Conservation (phyloP, 2,797 vertebrate species). For the Vespertilio murinus region DNA sequence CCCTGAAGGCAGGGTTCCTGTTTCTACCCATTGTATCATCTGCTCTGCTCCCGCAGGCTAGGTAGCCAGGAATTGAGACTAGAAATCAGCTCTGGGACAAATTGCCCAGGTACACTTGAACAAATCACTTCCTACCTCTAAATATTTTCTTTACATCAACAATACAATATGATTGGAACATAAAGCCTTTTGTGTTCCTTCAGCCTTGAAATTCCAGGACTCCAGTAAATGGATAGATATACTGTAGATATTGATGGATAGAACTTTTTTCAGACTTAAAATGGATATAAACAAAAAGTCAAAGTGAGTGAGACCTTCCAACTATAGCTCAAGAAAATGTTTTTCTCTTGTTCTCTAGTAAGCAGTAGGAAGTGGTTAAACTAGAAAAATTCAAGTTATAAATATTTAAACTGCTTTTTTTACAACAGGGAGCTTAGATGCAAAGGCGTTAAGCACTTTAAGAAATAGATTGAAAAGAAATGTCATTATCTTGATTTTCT, state of each 20-base stretch:
- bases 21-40: neutral
- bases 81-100: neutral
- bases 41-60: neutral
- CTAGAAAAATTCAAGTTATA: conserved; percentile 72
- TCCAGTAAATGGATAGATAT: neutral
- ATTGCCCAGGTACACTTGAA: neutral
- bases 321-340: neutral
- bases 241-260: neutral
- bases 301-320: neutral
- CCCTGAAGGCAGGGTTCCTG: neutral
- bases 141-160: neutral
- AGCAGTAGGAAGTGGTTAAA: conserved; percentile 66
- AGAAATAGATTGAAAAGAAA: conserved; percentile 81
- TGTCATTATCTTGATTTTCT: conserved; percentile 83
- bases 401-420: conserved; percentile 77
- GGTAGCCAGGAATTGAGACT: neutral
- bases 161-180: neutral
- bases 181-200: neutral
- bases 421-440: conserved; percentile 69
- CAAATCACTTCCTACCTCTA: neutral
- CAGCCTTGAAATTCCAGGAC: conserved; percentile 5
- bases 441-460: conserved; percentile 76
- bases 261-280: neutral
- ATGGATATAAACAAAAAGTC: neutral
- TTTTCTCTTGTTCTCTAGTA: neutral